phyloP scores from a whole-genome alignment of 2,888 invertebrate species.

The Epinotia brunnichana region DNA sequence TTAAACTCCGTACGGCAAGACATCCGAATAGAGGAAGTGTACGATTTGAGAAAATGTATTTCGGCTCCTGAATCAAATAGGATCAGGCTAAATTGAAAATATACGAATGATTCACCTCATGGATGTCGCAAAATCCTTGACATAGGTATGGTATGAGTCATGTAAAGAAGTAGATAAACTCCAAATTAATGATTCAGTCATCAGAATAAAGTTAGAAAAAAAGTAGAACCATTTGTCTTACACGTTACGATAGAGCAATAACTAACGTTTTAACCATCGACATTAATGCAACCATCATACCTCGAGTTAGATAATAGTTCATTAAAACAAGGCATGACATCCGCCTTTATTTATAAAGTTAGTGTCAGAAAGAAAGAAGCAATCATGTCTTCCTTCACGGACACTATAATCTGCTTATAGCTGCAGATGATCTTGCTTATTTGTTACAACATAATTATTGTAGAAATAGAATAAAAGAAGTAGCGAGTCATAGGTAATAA shows the following conservation, averaged over 20 bases:
- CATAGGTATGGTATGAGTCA: not conserved
- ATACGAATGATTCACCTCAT: not conserved
- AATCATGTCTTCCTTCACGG: not conserved
- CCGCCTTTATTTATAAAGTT: not conserved
- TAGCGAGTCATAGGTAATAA: not conserved
- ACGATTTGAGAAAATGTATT: no score
- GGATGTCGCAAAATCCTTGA: not conserved
- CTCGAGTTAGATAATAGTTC: no score
- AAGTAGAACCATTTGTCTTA: not conserved
- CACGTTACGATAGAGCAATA: no score
- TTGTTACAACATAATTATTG: not conserved
- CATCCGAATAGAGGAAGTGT: no score
- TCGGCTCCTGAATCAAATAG: no score
- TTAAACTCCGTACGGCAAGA: no score
- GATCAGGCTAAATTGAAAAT: not conserved
- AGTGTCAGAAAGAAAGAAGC: not conserved
- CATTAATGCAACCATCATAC: no score
- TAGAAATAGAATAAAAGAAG: not conserved
- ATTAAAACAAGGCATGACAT: not conserved
- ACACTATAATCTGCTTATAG: not conserved
- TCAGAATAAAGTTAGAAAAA: not conserved
- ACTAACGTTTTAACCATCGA: no score
- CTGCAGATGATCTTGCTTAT: not conserved
- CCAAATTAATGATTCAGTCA: not conserved
- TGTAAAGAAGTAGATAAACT: not conserved